These are phyloP conservation scores for Muraenolepis orangiensis DNA, from an alignment of 2,797 vertebrate species.

Conservation along the genomic window DNA sequence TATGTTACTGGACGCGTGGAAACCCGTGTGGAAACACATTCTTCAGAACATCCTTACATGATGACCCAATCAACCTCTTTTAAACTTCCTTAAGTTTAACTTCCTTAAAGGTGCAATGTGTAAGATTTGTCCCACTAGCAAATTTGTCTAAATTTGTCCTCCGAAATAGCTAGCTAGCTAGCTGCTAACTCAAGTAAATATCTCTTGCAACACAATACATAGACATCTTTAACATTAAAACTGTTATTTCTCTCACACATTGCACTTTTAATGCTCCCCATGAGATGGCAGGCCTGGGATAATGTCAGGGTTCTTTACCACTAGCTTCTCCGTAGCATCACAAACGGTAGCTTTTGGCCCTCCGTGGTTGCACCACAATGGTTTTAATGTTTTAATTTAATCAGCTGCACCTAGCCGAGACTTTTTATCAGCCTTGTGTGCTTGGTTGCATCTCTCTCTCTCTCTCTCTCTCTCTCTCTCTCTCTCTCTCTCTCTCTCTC, in stretches of 20 bases:
- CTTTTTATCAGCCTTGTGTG: slow-evolving; percentile 31
- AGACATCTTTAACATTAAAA: no score
- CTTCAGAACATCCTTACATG: not conserved
- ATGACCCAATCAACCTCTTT: not conserved
- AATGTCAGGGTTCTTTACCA: slow-evolving; percentile 30
- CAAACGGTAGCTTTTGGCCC: slow-evolving; percentile 44
- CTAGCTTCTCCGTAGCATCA: slow-evolving; percentile 40
- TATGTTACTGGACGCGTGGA: no score
- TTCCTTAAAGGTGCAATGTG: not conserved
- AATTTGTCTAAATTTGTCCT: no score
- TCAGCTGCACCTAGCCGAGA: slow-evolving; percentile 60
- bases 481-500: no score
- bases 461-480: no score
- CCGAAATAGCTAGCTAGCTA: no score
- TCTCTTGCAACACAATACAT: no score
- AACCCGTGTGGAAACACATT: no score
- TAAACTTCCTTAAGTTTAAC: not conserved
- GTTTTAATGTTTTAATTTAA: slow-evolving; percentile 57
- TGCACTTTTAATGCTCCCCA: slow-evolving; percentile 7
- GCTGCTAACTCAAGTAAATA: no score
- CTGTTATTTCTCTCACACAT: no score
- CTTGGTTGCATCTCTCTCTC: not conserved
- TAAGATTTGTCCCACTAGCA: no score
- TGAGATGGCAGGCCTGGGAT: slow-evolving; percentile 49
- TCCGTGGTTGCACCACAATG: slow-evolving; percentile 53